These are phyloP conservation scores for Dromococcyx pavoninus DNA, from an alignment of 2,797 vertebrate genomes.

Conservation along the genomic window DNA sequence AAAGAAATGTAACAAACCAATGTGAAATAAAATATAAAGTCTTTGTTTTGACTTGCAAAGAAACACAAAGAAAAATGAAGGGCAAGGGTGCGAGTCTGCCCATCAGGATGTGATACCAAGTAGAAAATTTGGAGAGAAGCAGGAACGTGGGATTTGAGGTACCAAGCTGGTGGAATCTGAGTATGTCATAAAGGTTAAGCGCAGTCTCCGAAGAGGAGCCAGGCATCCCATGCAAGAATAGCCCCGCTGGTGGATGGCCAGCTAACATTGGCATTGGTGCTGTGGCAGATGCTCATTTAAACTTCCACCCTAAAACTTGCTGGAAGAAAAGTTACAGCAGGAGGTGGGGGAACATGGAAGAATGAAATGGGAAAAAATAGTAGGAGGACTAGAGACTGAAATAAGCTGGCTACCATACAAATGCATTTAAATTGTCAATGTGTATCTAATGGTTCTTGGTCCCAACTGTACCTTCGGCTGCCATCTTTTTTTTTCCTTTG, in stretches of 20 bases:
- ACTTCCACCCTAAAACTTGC: constrained; percentile 63
- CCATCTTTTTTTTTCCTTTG: background rate
- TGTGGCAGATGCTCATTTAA: constrained; percentile 76
- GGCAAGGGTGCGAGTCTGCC: background rate
- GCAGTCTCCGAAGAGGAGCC: constrained; percentile 41
- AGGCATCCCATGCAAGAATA: constrained; percentile 57
- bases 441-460: background rate
- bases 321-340: constrained; percentile 46
- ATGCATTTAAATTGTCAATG: background rate
- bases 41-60: constrained; percentile 43
- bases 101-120: constrained; percentile 20
- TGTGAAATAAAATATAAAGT: background rate
- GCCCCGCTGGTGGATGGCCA: constrained; percentile 50
- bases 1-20: background rate
- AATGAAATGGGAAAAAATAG: background rate
- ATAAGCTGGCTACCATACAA: background rate
- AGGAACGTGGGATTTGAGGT: constrained; percentile 28
- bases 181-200: constrained; percentile 58
- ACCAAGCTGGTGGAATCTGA: constrained; percentile 46
- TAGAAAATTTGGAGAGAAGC: constrained; percentile 66
- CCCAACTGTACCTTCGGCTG: constrained; percentile 18
- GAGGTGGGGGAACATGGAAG: background rate
- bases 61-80: constrained; percentile 9
- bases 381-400: background rate
- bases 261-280: constrained; percentile 31